Base-by-base conservation (phyloP, 1,140 invertebrate species). In the Odontomachus brunneus region DNA sequence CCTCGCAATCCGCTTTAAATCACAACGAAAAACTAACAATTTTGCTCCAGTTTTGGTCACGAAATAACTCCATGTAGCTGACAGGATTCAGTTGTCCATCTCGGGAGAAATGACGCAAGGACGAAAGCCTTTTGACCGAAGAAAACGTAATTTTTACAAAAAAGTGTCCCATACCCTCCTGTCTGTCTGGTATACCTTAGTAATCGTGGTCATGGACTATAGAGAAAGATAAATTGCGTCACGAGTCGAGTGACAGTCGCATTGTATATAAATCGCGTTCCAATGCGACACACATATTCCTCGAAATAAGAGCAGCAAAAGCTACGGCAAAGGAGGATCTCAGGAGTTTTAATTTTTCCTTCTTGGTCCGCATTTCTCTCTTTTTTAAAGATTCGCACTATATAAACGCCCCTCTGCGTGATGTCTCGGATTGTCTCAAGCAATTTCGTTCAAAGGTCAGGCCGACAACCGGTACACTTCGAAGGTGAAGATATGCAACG, bases 1-100 rank as follows among this genome's bases (percentile, higher is more conserved):
- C n/a, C n/a, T 0, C 24, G 22, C 49, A 0, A 24, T 83, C 55
- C 26, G 60, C 60, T 33, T 33, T 88, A 89, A 89, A 86, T 85
- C 83, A 85, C 44, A 22, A 29, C 19, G 17, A 19, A 65, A 80
- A 89, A 85, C 87, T 89, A 87, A 89, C 80, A 53, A n/a, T 65
- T 73, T 84, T 88, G 65, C 84, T 88, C 88, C 53, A 90, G 89
- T 90, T 90, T 90, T 69, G 78, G 60, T 81, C 69, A 53, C 14
- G 51, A 26, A 51, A 82, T 84, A 57, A 49, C 65, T 62, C 19
- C 2, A 14, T 17, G 60, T n/a, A n/a, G n/a, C n/a, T n/a, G n/a
- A n/a, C n/a, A n/a, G 5, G 29, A 5, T 33, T 72, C 60, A 72
- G 53, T 48, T n/a, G 38, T 3, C 33, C 17, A 22, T 26, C 59